These are phyloP conservation scores for Cladopsammia gracilis DNA, from an alignment of 64 coral and sea anemone species.

Conservation along the genomic window DNA sequence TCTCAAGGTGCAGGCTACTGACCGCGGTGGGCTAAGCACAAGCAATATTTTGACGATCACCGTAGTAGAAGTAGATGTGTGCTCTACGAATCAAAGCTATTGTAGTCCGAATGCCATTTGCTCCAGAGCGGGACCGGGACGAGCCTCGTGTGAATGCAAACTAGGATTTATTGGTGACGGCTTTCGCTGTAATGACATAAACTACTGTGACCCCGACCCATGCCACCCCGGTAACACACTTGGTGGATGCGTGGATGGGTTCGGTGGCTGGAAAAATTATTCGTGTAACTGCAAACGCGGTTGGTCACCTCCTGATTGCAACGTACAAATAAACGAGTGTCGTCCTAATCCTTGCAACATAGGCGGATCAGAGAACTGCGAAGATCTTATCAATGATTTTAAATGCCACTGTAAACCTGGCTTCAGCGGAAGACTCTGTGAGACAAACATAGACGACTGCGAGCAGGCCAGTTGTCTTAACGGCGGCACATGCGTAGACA, in stretches of 20 bases:
- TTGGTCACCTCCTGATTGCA: conserved; percentile 87
- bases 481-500: conserved; percentile 80
- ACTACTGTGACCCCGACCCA: conserved; percentile 68
- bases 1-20: conserved; percentile 66
- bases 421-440: conserved; percentile 72
- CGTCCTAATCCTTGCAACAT: conserved; percentile 62
- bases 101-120: conserved; percentile 82
- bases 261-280: conserved; percentile 89
- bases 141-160: conserved; percentile 73
- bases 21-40: conserved; percentile 78
- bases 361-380: conserved; percentile 65
- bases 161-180: conserved; percentile 84
- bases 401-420: conserved; percentile 76
- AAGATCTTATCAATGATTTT: conserved; percentile 70
- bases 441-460: conserved; percentile 76
- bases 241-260: conserved; percentile 70
- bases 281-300: conserved; percentile 79
- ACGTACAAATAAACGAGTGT: conserved; percentile 78
- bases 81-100: conserved; percentile 52
- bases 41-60: conserved; percentile 62
- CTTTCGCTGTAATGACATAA: conserved; percentile 69
- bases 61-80: conserved; percentile 76
- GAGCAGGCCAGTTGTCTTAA: conserved; percentile 61
- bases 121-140: conserved; percentile 71
- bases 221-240: conserved; percentile 72